Evolutionary conservation across 2,113 vertebrate species (phyloP).

Genomic region (Lethenteron reissneri): DNA sequence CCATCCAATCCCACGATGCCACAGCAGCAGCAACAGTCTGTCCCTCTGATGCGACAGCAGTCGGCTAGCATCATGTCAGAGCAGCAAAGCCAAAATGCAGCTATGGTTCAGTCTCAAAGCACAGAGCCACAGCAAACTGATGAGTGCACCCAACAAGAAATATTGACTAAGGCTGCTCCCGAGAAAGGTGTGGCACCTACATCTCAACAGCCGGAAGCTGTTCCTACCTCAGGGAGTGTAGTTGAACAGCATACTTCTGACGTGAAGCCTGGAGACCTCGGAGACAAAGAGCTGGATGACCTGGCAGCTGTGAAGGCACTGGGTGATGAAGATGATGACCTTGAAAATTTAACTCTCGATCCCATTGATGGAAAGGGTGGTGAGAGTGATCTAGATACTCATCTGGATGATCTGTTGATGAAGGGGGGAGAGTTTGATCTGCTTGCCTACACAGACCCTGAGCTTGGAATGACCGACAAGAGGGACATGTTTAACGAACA

Average conservation of each 20-base stretch:
- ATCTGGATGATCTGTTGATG: slow-evolving; percentile 73
- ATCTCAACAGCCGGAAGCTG: too few relatives aligned
- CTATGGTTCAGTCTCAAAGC: too few relatives aligned
- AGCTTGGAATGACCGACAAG: slow-evolving; percentile 73
- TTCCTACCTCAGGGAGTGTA: not conserved
- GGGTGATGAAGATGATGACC: slow-evolving; percentile 57
- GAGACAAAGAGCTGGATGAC: slow-evolving; percentile 19
- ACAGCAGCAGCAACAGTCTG: not conserved
- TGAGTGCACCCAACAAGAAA: too few relatives aligned
- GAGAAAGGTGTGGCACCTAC: too few relatives aligned
- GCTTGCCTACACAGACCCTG: slow-evolving; percentile 85
- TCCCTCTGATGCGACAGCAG: too few relatives aligned
- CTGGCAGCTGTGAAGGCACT: slow-evolving; percentile 60
- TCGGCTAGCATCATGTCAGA: too few relatives aligned
- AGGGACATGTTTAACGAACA: slow-evolving; percentile 90
- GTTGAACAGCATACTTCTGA: slow-evolving; percentile 1
- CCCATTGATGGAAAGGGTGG: slow-evolving; percentile 78
- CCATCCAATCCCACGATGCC: not conserved
- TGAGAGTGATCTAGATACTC: slow-evolving; percentile 63
- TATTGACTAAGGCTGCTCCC: too few relatives aligned
- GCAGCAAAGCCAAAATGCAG: too few relatives aligned
- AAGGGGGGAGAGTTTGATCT: slow-evolving; percentile 80
- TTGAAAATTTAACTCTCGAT: slow-evolving; percentile 77
- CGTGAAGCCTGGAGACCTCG: slow-evolving; percentile 1
- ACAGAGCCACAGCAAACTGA: too few relatives aligned